Evolutionary conservation across 2,113 vertebrate genomes (phyloP).

Genomic region (Columba livia): DNA sequence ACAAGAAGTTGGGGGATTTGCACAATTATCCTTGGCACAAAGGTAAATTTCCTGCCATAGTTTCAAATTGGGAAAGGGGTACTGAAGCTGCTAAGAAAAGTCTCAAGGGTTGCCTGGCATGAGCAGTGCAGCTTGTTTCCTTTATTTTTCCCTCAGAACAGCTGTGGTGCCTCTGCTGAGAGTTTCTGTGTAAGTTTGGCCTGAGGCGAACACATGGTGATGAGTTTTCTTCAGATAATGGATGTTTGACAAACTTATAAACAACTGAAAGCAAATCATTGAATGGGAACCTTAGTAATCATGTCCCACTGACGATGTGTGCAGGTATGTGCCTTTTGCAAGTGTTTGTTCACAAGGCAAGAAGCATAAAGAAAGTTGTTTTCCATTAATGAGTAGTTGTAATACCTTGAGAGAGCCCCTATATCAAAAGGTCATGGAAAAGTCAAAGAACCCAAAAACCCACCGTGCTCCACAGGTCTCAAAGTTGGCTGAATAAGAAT

Average conservation of each 20-base stretch:
- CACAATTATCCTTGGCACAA: not conserved
- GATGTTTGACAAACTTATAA: not conserved
- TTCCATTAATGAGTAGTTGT: not conserved
- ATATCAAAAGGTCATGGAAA: not conserved
- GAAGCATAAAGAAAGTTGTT: not conserved
- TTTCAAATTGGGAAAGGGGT: not conserved
- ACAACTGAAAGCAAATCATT: not conserved
- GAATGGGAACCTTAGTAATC: not conserved
- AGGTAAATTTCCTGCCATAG: not conserved
- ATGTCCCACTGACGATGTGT: accelerated
- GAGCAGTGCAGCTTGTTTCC: not conserved
- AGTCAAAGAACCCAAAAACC: not conserved
- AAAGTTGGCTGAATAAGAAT: not conserved
- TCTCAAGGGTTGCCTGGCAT: not conserved
- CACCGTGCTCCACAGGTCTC: not conserved
- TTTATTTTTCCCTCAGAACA: not conserved
- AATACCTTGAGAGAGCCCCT: not conserved
- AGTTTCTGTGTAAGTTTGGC: not conserved
- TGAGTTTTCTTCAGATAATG: not conserved
- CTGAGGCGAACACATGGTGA: not conserved
- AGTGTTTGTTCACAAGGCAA: not conserved
- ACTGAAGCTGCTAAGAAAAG: not conserved
- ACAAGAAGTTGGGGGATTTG: not conserved
- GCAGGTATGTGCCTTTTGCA: not conserved
- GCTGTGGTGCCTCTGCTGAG: not conserved